phyloP scores from a whole-genome alignment of 2,797 vertebrate species.

The Rhodeus uyekii region DNA sequence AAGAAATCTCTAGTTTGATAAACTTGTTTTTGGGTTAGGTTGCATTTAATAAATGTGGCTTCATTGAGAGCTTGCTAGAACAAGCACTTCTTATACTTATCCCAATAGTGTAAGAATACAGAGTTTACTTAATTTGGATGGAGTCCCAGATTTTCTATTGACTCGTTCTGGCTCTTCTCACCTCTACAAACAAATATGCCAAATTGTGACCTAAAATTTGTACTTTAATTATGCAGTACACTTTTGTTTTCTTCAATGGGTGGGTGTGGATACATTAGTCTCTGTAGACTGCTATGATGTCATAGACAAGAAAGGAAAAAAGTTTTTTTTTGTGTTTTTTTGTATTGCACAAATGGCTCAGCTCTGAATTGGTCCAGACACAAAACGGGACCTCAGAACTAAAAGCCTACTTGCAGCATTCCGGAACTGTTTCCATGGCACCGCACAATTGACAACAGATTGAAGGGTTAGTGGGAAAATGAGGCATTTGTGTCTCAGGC shows the following conservation, averaged over 20 bases:
- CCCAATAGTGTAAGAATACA: not conserved
- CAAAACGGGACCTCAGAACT: slow-evolving; percentile 62
- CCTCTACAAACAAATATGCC: not conserved
- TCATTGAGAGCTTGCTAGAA: not conserved
- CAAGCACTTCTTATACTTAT: not conserved
- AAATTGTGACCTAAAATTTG: not conserved
- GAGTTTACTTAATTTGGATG: not conserved
- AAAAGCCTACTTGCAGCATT: slow-evolving; percentile 69
- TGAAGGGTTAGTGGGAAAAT: slow-evolving; percentile 79
- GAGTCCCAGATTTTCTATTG: not conserved
- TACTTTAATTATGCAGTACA: not conserved
- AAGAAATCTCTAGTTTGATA: not conserved
- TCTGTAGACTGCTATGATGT: slow-evolving; percentile 43
- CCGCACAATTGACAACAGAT: slow-evolving; percentile 74
- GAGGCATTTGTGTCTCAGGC: slow-evolving; percentile 67
- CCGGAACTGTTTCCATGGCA: slow-evolving; percentile 73
- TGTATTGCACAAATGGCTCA: slow-evolving; percentile 37
- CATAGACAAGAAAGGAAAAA: slow-evolving; percentile 25
- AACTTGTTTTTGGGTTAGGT: not conserved
- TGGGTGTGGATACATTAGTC: slow-evolving; percentile 2
- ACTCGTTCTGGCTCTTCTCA: not conserved
- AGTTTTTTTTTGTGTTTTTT: slow-evolving; percentile 23
- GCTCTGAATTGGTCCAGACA: slow-evolving; percentile 65
- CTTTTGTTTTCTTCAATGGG: slow-evolving; percentile 14
- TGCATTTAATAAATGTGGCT: not conserved